Percentiles rank a stretch among this genome's conserved stretches.
Evolutionary conservation across 2,888 invertebrate species (phyloP).

Genomic region (Nycteola revayana): DNA sequence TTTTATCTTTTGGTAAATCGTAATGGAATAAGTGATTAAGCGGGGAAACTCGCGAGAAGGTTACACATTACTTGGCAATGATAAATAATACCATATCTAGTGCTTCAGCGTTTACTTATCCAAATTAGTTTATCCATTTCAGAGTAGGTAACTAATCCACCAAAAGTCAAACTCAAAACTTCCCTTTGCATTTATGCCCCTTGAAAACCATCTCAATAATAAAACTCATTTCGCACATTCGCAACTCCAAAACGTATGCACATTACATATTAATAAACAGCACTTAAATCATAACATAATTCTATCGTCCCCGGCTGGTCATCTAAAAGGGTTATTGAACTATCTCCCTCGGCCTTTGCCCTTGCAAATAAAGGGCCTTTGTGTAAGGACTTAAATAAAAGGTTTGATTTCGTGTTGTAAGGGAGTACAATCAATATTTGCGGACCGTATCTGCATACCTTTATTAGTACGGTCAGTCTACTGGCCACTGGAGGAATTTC

Average conservation of each 20-base stretch:
- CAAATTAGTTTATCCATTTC: no score
- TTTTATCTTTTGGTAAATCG: no score
- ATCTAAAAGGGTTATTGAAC: conserved; percentile 76
- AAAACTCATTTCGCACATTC: background rate
- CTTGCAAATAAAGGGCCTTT: conserved; percentile 68
- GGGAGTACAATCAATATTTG: conserved; percentile 75
- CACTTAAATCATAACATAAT: conserved; percentile 42
- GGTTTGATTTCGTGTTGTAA: conserved; percentile 82
- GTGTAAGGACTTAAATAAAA: conserved; percentile 78
- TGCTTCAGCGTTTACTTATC: no score
- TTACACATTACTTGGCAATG: no score
- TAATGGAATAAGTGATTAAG: no score
- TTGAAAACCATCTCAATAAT: no score
- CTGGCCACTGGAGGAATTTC: conserved; percentile 1
- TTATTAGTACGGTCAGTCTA: conserved; percentile 45
- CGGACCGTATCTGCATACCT: conserved; percentile 73
- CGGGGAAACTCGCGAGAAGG: no score
- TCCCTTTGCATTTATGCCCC: no score
- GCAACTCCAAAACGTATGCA: no score
- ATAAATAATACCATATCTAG: no score
- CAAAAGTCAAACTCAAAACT: no score
- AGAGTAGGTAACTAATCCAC: no score
- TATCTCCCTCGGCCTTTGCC: conserved; percentile 57
- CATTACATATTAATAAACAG: conserved; percentile 14
- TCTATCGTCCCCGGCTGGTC: conserved; percentile 63